Percentiles rank a stretch among this genome's conserved stretches.
Evolutionary conservation across 53 echinoderm and acorn worm species (phyloP).

Genomic region (Crossaster papposus): DNA sequence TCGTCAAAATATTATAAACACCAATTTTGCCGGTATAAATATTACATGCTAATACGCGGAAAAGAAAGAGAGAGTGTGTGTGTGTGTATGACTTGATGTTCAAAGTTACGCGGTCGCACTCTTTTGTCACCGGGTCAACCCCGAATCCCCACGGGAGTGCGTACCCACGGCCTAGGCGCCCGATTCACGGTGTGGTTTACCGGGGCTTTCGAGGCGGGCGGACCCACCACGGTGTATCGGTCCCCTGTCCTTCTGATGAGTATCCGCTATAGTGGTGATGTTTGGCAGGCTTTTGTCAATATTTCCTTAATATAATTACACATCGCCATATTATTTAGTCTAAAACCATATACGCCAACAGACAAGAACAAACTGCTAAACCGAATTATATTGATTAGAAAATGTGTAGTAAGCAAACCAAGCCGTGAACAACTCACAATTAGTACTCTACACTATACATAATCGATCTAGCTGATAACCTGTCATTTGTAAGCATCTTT

Average conservation of each 20-base stretch:
- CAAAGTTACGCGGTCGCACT: neutral
- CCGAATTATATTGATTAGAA: too few species aligned
- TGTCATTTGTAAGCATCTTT: too few species aligned
- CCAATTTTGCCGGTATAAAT: constrained; percentile 43
- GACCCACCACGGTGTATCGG: neutral
- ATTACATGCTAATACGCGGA: too few species aligned
- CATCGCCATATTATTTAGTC: too few species aligned
- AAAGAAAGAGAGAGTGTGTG: neutral
- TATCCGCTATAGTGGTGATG: too few species aligned
- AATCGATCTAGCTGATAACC: too few species aligned
- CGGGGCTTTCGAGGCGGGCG: neutral
- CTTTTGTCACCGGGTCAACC: neutral
- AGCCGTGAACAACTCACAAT: too few species aligned
- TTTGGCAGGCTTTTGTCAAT: neutral
- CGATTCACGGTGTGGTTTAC: neutral
- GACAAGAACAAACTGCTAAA: too few species aligned
- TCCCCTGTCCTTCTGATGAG: too few species aligned
- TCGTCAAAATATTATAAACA: constrained; percentile 52
- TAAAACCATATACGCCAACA: too few species aligned
- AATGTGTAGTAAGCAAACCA: too few species aligned
- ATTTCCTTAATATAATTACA: neutral
- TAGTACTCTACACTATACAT: too few species aligned
- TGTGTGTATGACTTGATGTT: neutral
- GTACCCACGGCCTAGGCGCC: constrained; percentile 20
- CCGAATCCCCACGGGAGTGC: constrained; percentile 3